Evolutionary conservation across 2,888 invertebrate species (phyloP).

Genomic region (Hoplodrina blanda): DNA sequence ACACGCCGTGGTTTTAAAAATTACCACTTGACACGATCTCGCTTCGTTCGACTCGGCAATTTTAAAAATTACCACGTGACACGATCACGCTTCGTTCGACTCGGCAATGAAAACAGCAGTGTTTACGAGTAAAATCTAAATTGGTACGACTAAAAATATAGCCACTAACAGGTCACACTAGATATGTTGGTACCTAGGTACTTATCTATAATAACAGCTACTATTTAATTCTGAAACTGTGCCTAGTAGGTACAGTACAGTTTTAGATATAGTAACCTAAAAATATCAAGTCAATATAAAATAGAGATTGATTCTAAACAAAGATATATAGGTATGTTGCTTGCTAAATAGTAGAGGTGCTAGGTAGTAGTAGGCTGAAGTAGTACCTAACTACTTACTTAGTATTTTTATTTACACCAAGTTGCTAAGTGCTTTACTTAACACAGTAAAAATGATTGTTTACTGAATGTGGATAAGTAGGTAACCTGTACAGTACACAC

Average conservation of each 20-base stretch:
- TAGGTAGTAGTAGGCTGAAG: not conserved
- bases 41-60: too few species aligned
- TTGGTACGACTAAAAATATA: slow-evolving; percentile 51
- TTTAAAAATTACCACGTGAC: slow-evolving; percentile 19
- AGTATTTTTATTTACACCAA: not conserved
- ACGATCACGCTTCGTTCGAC: slow-evolving; percentile 10
- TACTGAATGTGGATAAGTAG: not conserved
- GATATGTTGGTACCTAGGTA: not conserved
- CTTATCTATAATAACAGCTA: not conserved
- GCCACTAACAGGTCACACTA: slow-evolving; percentile 10
- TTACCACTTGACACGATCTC: too few species aligned
- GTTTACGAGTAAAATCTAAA: slow-evolving; percentile 48
- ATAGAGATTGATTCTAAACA: too few species aligned
- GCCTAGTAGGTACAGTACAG: too few species aligned
- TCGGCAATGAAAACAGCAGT: slow-evolving; percentile 43
- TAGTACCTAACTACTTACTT: not conserved
- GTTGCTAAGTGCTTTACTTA: not conserved
- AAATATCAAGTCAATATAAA: too few species aligned
- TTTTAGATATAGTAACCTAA: too few species aligned
- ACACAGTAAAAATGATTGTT: not conserved
- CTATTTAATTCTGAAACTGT: too few species aligned
- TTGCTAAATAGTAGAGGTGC: too few species aligned
- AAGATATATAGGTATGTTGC: too few species aligned
- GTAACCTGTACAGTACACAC: not conserved
- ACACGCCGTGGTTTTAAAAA: too few species aligned